Base-by-base conservation (phyloP, 2,888 invertebrate species). In the Phyto melanocephala region DNA sequence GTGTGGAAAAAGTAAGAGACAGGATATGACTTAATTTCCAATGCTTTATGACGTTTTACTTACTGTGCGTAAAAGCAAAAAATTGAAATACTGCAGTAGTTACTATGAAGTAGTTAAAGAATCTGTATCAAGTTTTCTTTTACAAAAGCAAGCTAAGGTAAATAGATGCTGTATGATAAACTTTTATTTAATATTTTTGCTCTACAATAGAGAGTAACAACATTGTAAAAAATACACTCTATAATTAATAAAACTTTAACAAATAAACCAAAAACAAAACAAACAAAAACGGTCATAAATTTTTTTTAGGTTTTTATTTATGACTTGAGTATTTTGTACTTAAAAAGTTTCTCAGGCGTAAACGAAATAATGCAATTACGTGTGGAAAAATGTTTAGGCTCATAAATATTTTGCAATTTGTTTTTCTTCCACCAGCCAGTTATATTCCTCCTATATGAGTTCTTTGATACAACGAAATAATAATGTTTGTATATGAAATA, bases 291-390 rank as follows among this genome's bases (percentile, higher is more conserved):
- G 56, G 22, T 54, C 11, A 42, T 11, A 45, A 42, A 15, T 54
- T n/a, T n/a, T n/a, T n/a, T n/a, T n/a, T n/a, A n/a, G n/a, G 10
- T 24, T 63, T 56, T 50, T 68, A 52, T 68, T 76, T 68, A 78
- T 70, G 70, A 70, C 37, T 60, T 17, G 7, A 63, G 24, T 54
- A 37, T 71, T 72, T 79, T 72, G 65, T 60, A 42, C 42, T 79
- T 35, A 58, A 79, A 83, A 84, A 80, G 22, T 78, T 74, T 70
- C 62, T 83, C 81, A 74, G 76, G 81, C 84, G 75, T 84, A 67
- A 79, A 76, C 40, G 42, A 79, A 63, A 56, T 81, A 83, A 81
- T 83, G 71, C 58, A 82, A 82, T 82, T 84, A 80, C 72, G 60
- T 83, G 80, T 76, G 80, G 45, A 81, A 67, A 83, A 82, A 62